Percentiles rank a stretch among this genome's conserved stretches.
phyloP scores from a whole-genome alignment of 2,797 vertebrate genomes.

The Zenarchopterus dispar region DNA sequence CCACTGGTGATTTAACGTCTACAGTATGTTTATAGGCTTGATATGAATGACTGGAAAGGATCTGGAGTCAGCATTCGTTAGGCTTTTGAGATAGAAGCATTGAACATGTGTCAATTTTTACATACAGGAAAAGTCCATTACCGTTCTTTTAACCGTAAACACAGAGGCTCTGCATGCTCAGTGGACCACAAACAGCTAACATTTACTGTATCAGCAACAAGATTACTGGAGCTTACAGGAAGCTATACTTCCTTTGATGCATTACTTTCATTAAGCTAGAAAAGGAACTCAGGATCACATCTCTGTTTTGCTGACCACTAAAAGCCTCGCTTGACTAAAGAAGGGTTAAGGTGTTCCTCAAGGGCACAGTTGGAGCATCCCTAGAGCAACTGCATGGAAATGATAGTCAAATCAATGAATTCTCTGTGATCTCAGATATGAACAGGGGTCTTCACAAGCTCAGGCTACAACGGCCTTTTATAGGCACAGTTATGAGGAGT shows the following conservation, averaged over 20 bases:
- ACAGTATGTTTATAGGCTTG: background rate
- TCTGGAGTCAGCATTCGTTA: background rate
- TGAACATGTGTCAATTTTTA: slow-evolving; percentile 12
- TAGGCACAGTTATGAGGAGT: slow-evolving; percentile 2
- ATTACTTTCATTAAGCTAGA: slow-evolving; percentile 47
- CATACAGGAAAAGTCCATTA: slow-evolving; percentile 2
- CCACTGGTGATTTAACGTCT: background rate
- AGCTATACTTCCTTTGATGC: slow-evolving; percentile 30
- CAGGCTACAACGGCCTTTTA: background rate
- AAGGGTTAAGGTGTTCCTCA: slow-evolving; percentile 17
- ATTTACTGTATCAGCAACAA: background rate
- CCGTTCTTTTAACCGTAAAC: background rate
- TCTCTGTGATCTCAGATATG: slow-evolving; percentile 17
- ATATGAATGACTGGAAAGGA: background rate
- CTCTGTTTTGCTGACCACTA: slow-evolving; percentile 24
- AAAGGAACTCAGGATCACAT: slow-evolving; percentile 13
- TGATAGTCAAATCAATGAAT: slow-evolving; percentile 1
- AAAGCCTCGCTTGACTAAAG: no score
- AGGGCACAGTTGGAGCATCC: slow-evolving; percentile 24
- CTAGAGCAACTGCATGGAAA: background rate
- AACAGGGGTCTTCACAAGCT: slow-evolving; percentile 24
- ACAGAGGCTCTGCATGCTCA: background rate
- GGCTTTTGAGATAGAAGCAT: background rate
- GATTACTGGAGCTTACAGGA: slow-evolving; percentile 5
- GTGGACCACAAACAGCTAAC: background rate